phyloP scores from a whole-genome alignment of 2,888 invertebrate species.

The Beris morrisii region DNA sequence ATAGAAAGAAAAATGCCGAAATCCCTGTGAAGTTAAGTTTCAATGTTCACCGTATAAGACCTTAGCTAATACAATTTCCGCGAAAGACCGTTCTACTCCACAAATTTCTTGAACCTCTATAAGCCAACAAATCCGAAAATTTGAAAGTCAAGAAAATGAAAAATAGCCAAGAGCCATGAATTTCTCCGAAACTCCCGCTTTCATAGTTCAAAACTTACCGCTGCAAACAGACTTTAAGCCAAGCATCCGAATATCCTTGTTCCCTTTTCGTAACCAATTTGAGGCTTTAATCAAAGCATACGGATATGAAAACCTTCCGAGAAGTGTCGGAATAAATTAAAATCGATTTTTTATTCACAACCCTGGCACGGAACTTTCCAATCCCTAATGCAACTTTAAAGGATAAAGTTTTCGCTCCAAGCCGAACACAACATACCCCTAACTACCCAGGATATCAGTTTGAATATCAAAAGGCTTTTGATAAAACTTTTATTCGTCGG shows the following conservation, averaged over 20 bases:
- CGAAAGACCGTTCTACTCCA: no score
- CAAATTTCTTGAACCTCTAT: not conserved
- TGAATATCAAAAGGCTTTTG: no score
- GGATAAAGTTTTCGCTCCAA: not conserved
- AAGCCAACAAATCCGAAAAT: conserved; percentile 1
- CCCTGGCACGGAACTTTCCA: not conserved
- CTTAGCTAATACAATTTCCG: no score
- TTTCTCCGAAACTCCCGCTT: not conserved
- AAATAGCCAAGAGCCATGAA: conserved; percentile 8
- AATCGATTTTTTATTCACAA: conserved; percentile 9
- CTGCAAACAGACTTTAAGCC: no score
- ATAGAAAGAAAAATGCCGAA: no score
- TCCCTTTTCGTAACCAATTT: not conserved
- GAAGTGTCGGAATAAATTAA: conserved; percentile 17
- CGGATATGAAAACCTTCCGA: conserved; percentile 2
- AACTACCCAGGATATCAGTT: no score
- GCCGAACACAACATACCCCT: no score
- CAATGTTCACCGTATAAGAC: no score
- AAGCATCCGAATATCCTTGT: not conserved
- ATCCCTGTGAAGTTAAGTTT: no score
- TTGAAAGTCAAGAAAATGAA: not conserved
- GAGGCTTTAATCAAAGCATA: conserved; percentile 1
- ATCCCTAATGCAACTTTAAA: not conserved
- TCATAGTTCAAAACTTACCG: no score
- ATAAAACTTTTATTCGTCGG: no score